A percentile compares a stretch with the other conserved stretches of the same genome.
phyloP scores from a whole-genome alignment of 2,888 invertebrate genomes.

The Alcis repandata region DNA sequence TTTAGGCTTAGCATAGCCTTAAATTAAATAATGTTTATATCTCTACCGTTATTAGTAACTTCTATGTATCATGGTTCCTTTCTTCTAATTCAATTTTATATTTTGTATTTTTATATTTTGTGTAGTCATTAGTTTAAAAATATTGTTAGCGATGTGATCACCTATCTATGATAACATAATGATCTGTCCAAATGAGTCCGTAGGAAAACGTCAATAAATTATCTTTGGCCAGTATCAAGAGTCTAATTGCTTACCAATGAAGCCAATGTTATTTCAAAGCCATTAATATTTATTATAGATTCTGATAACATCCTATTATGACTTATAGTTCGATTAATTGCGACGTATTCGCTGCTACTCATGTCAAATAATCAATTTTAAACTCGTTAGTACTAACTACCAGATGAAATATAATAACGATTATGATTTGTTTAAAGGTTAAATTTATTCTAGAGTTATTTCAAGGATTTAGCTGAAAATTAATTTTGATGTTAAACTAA shows the following conservation, averaged over 20 bases:
- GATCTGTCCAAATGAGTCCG: neutral
- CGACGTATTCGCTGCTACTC: slow-evolving; percentile 25
- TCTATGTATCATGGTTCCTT: no score
- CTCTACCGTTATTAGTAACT: no score
- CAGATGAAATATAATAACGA: slow-evolving; percentile 13
- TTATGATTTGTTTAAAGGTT: slow-evolving; percentile 22
- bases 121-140: neutral
- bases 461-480: neutral
- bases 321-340: slow-evolving; percentile 22
- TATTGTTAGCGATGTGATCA: neutral
- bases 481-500: neutral
- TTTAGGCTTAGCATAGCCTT: no score
- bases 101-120: neutral
- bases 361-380: slow-evolving; percentile 28
- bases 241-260: slow-evolving; percentile 26
- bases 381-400: slow-evolving; percentile 19
- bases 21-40: no score
- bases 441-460: slow-evolving; percentile 6
- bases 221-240: slow-evolving; percentile 17
- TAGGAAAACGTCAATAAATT: slow-evolving; percentile 29
- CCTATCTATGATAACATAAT: neutral
- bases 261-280: slow-evolving; percentile 32
- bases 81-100: no score
- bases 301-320: slow-evolving; percentile 34
- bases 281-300: slow-evolving; percentile 33